Evolutionary conservation across 2,113 vertebrate species (phyloP).

Genomic region (Thunnus maccoyii): DNA sequence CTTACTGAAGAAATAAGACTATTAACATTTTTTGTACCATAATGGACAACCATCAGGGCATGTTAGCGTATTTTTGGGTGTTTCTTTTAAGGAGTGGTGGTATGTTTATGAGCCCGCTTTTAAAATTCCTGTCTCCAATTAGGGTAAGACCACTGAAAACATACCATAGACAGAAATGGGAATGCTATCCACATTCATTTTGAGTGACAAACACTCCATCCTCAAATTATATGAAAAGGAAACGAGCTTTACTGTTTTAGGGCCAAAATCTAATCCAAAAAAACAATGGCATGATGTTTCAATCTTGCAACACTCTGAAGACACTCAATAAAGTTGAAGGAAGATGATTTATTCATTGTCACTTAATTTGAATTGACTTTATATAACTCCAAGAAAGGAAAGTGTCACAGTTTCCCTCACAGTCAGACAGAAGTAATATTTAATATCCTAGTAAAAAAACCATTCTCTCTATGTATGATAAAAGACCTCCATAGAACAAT

Average conservation of each 20-base stretch:
- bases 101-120: conserved; percentile 48
- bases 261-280: background rate
- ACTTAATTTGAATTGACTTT: background rate
- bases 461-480: background rate
- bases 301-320: background rate
- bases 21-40: conserved; percentile 20
- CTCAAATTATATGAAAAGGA: conserved; percentile 2
- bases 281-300: background rate
- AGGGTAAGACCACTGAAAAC: conserved; percentile 46
- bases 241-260: background rate
- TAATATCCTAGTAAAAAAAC: background rate
- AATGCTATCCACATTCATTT: conserved; percentile 2
- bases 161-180: conserved; percentile 27
- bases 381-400: background rate
- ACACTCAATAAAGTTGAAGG: background rate
- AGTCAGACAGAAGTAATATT: background rate
- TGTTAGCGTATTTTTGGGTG: conserved; percentile 40
- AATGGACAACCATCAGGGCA: background rate
- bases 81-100: conserved; percentile 43
- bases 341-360: background rate
- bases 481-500: background rate
- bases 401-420: background rate
- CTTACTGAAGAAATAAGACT: background rate
- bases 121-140: conserved; percentile 51
- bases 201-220: conserved; percentile 29